Percentiles rank a stretch among this genome's conserved stretches.
phyloP scores from a whole-genome alignment of 2,113 vertebrate species.

The Circaetus gallicus region DNA sequence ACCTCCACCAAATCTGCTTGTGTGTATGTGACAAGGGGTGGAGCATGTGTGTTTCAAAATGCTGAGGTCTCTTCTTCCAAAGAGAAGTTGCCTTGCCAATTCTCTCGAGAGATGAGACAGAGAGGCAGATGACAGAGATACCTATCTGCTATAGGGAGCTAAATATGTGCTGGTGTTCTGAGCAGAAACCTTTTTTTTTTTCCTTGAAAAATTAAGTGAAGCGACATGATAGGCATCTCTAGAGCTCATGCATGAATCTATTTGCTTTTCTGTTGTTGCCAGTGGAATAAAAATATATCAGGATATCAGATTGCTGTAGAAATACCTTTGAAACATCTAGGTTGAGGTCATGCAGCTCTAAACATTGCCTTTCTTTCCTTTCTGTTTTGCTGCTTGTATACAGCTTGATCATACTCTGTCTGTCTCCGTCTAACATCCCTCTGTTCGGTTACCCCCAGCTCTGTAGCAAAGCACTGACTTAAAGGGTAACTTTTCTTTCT shows the following conservation, averaged over 20 bases:
- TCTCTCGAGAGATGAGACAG: background rate
- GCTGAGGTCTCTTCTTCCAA: background rate
- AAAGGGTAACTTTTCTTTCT: background rate
- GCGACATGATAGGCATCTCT: constrained; percentile 14
- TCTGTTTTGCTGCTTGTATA: background rate
- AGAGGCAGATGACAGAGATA: background rate
- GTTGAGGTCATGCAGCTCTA: constrained; percentile 49
- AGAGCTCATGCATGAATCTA: constrained; percentile 46
- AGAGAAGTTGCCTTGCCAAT: background rate
- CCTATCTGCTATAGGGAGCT: background rate
- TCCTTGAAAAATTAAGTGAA: constrained; percentile 21
- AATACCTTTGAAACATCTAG: constrained; percentile 47
- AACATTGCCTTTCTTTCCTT: background rate
- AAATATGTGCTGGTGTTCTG: background rate
- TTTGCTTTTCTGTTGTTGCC: constrained; percentile 57
- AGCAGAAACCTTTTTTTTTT: background rate
- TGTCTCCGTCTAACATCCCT: background rate
- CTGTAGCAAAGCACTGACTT: background rate
- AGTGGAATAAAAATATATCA: constrained; percentile 43
- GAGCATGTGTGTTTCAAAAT: rapidly evolving
- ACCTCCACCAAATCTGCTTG: background rate
- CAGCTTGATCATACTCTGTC: background rate
- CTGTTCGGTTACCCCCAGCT: background rate
- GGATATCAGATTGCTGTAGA: constrained; percentile 45
- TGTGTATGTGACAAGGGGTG: background rate